phyloP scores from a whole-genome alignment of 2,888 invertebrate genomes.

The Malthinus flaveolus region DNA sequence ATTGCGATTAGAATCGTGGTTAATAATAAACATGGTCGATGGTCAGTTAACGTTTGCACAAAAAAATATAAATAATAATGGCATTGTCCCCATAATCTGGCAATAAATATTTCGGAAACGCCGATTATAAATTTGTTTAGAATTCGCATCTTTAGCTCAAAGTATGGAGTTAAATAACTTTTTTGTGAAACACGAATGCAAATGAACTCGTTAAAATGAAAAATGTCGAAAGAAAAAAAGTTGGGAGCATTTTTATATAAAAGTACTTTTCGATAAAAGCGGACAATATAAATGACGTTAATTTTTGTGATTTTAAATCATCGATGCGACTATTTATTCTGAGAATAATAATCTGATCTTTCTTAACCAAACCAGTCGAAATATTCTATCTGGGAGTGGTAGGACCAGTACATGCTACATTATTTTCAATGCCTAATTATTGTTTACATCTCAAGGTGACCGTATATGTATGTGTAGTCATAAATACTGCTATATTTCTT shows the following conservation, averaged over 20 bases:
- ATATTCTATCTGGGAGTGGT: constrained; percentile 44
- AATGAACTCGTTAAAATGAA: constrained; percentile 27
- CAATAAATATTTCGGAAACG: not conserved
- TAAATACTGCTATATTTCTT: constrained; percentile 51
- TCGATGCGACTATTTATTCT: constrained; percentile 44
- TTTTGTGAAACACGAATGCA: constrained; percentile 18
- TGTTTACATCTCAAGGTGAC: constrained; percentile 54
- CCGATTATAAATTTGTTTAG: not conserved
- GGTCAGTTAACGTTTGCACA: too few species aligned
- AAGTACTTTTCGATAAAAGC: constrained; percentile 40
- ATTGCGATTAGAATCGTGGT: too few species aligned
- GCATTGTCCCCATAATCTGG: too few species aligned
- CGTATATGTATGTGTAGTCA: constrained; percentile 48
- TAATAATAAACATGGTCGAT: too few species aligned
- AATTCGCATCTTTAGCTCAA: not conserved
- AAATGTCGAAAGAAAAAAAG: not conserved
- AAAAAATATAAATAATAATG: too few species aligned
- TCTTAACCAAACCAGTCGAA: constrained; percentile 41
- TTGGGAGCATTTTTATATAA: constrained; percentile 16
- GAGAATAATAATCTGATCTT: constrained; percentile 44
- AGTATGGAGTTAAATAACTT: not conserved
- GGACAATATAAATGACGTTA: constrained; percentile 43
- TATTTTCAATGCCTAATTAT: constrained; percentile 53
- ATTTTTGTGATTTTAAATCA: constrained; percentile 39
- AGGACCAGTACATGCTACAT: constrained; percentile 45